Evolutionary conservation across 2,888 invertebrate species (phyloP), one percentile per base, ranked within the genome.

Genomic region (Chymomyza amoena): DNA sequence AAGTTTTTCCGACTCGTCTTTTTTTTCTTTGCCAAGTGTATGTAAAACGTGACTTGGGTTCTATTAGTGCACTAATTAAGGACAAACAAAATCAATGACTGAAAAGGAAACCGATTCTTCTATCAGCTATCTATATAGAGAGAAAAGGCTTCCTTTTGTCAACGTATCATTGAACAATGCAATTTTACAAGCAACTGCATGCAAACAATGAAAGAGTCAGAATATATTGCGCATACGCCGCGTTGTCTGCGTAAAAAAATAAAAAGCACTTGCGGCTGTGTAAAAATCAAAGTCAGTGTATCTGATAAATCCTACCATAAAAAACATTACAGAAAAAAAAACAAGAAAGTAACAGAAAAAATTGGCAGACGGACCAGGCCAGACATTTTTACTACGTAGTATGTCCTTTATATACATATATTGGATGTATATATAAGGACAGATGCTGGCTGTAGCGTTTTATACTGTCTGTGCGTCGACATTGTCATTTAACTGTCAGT

Each of bases 401-500:
- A 54, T 4, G 15, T 16, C 18, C 10, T 13, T 13, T 45, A 45
- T 10, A 45, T 13, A 45, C 13, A 45, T 10, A 6, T 13, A 45
- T 45, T 10, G 13, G 39, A 45, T 39, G 6, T 45, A 45, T 45
- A 45, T 20, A 18, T 15, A n/a, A 2, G 52, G 18, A 52, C 70
- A 60, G 65, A 68, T 65, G 61, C 61, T 69, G 72, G 69, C 64
- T 68, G 76, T 72, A 79, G 82, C 72, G 66, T 70, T 70, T 75
- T 73, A 66, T 74, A 66, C 76, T 62, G 32, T 56, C 39, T 54
- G 54, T 54, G 18, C 54, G 54, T 54, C 54, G 54, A 67, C 69
- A 72, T 69, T 81, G 86, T 83, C 81, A 83, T 76, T 86, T 83
- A 80, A 73, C 78, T 81, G 86, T 81, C 87, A 81, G 78, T 85